Conservation (phyloP, 2,113 vertebrate genomes). For the Trematocara nigrifrons region DNA sequence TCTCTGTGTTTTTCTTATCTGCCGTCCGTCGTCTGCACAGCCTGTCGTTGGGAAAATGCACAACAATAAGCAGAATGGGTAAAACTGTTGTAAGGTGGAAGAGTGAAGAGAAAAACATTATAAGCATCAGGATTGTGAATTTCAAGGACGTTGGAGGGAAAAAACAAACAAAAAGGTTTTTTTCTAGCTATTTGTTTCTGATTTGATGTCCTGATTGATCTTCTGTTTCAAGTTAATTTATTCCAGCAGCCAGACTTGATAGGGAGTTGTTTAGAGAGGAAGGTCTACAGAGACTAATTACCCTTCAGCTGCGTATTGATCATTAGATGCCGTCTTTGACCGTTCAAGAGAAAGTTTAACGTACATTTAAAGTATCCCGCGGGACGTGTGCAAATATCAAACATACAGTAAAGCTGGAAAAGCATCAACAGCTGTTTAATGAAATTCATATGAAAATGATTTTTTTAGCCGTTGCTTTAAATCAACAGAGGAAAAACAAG, state of each 20-base stretch:
- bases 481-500: not conserved
- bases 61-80: not conserved
- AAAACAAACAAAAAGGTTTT: not conserved
- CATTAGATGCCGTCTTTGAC: not conserved
- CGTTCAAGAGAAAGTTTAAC: not conserved
- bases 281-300: slow-evolving; percentile 53
- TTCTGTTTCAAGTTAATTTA: slow-evolving; percentile 23
- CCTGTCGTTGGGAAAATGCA: not conserved
- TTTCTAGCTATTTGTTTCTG: not conserved
- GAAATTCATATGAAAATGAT: not conserved
- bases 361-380: not conserved
- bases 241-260: slow-evolving; percentile 23
- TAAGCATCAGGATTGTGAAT: not conserved
- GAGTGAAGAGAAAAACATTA: not conserved
- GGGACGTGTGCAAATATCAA: not conserved
- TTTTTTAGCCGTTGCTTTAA: not conserved
- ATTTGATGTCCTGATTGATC: slow-evolving; percentile 34
- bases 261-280: slow-evolving; percentile 2
- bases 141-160: not conserved
- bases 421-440: not conserved
- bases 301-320: slow-evolving; percentile 37
- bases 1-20: not conserved
- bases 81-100: not conserved
- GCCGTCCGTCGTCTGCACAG: not conserved
- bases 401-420: not conserved